A percentile compares a stretch with the other conserved stretches of the same genome.
These are phyloP conservation scores for rabbit (Oryctolagus cuniculus) DNA, from an alignment of 2,113 vertebrate genomes.

Conservation along the genomic window DNA sequence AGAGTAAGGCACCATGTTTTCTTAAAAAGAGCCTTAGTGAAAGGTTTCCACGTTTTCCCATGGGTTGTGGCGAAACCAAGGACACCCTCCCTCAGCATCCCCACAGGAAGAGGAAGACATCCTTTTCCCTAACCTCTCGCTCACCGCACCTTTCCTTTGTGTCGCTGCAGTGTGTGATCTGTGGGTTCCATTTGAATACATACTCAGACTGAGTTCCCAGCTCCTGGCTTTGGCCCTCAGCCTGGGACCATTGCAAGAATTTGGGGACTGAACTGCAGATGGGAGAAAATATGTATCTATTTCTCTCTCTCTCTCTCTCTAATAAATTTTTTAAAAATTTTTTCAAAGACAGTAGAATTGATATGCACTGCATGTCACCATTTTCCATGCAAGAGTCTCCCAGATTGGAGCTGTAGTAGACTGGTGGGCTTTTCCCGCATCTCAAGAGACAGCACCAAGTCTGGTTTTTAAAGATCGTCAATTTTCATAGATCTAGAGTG, in stretches of 20 bases:
- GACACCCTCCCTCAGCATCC: not conserved
- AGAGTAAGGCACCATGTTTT: not conserved
- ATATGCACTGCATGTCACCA: not conserved
- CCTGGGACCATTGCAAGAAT: no score
- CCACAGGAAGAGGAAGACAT: not conserved
- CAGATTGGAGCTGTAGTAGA: not conserved
- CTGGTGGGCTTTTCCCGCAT: not conserved
- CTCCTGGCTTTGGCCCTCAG: no score
- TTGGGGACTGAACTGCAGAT: no score
- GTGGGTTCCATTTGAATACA: not conserved
- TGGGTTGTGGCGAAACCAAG: not conserved
- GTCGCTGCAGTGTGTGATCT: no score
- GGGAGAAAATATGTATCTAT: no score
- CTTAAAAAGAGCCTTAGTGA: not conserved
- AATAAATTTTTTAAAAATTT: no score
- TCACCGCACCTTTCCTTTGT: not conserved
- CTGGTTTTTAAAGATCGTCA: constrained; percentile 22
- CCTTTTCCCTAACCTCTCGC: not conserved
- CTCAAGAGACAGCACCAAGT: not conserved
- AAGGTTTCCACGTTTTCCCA: not conserved
- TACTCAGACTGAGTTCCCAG: no score
- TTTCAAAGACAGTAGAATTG: not conserved
- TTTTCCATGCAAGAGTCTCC: not conserved
- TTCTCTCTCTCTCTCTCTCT: no score
- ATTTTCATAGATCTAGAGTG: constrained; percentile 31